These are phyloP conservation scores for Microvelia longipes DNA, from an alignment of 1,140 invertebrate species.

Conservation along the genomic window DNA sequence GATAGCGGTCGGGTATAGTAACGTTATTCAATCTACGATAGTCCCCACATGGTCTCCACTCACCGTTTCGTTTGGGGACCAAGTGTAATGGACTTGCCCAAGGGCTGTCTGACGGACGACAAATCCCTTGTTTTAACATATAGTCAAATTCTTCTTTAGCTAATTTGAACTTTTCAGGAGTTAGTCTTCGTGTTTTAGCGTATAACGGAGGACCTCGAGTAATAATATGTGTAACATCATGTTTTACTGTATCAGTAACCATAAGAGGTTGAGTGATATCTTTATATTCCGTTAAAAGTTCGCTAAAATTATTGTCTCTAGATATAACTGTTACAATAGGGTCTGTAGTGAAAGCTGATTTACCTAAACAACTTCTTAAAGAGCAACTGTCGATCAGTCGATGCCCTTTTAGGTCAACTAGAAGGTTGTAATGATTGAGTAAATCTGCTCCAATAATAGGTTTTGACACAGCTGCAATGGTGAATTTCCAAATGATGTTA, in stretches of 20 bases:
- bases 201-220: neutral
- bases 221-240: neutral
- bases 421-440: neutral
- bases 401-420: neutral
- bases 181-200: neutral
- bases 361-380: neutral
- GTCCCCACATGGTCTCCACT: neutral
- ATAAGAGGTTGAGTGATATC: neutral
- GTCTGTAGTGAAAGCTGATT: neutral
- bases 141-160: neutral
- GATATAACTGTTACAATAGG: neutral
- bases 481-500: neutral
- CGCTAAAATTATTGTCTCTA: neutral
- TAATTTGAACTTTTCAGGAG: neutral
- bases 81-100: neutral
- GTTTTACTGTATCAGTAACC: neutral
- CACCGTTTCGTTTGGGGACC: neutral
- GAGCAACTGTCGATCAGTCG: neutral
- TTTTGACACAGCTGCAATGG: neutral
- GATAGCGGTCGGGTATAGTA: neutral
- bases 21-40: neutral
- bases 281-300: neutral
- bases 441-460: neutral
- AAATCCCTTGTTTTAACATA: neutral
- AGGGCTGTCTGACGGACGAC: neutral